Evolutionary conservation across 2,888 invertebrate genomes (phyloP).

Genomic region (Acanthosepion pharaonis): DNA sequence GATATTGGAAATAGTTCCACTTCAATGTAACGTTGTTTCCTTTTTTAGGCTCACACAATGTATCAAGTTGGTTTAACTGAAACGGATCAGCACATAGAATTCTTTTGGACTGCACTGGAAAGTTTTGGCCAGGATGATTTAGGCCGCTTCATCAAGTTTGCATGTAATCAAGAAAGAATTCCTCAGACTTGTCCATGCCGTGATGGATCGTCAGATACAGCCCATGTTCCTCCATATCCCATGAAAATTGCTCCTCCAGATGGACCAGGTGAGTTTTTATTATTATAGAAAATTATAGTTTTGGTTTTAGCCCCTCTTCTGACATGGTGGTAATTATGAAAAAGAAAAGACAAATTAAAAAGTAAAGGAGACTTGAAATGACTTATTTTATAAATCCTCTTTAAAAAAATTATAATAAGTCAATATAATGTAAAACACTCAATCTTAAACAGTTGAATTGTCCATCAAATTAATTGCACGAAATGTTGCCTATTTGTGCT

Average conservation of each 20-base stretch:
- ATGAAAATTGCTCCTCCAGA: slow-evolving; percentile 75
- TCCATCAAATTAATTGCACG: too few species aligned
- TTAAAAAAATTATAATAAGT: too few species aligned
- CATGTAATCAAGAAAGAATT: slow-evolving; percentile 74
- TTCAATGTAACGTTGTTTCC: not conserved
- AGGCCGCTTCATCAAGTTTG: slow-evolving; percentile 73
- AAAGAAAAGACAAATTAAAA: too few species aligned
- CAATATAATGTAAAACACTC: too few species aligned
- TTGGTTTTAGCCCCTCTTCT: too few species aligned
- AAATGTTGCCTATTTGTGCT: too few species aligned
- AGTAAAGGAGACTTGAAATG: too few species aligned
- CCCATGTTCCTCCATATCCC: slow-evolving; percentile 74
- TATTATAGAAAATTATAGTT: not conserved
- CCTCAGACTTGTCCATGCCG: slow-evolving; percentile 72
- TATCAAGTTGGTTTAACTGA: slow-evolving; percentile 74
- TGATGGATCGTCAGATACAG: slow-evolving; percentile 69
- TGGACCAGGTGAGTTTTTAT: slow-evolving; percentile 64
- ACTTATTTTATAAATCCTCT: too few species aligned
- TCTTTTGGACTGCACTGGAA: slow-evolving; percentile 73
- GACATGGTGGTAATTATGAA: too few species aligned
- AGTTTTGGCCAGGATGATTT: slow-evolving; percentile 71
- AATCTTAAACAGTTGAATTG: too few species aligned
- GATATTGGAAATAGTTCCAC: not conserved
- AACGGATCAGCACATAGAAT: slow-evolving; percentile 72
- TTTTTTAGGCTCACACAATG: slow-evolving; percentile 72